These are phyloP conservation scores for Torymus auratus DNA, from an alignment of 2,888 invertebrate genomes.

Conservation along the genomic window DNA sequence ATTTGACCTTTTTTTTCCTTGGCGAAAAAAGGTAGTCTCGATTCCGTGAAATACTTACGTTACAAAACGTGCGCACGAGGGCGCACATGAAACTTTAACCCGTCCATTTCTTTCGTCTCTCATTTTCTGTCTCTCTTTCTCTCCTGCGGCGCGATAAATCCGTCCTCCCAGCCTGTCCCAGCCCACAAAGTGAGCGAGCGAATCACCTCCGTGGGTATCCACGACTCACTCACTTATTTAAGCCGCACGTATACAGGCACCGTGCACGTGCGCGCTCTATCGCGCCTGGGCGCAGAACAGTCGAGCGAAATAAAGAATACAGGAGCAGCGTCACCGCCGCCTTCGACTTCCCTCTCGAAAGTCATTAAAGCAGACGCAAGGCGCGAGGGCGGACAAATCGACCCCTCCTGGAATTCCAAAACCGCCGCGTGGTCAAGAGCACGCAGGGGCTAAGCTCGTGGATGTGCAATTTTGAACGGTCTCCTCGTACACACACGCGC, in stretches of 20 bases:
- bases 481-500: background rate
- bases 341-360: background rate
- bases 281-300: background rate
- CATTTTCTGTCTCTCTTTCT: background rate
- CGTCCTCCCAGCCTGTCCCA: background rate
- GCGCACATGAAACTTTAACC: constrained; percentile 37
- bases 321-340: background rate
- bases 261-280: background rate
- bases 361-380: background rate
- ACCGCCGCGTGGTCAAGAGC: background rate
- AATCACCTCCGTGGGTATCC: background rate
- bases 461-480: constrained; percentile 40
- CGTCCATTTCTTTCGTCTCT: background rate
- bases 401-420: background rate
- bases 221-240: constrained; percentile 31
- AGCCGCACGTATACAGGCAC: background rate
- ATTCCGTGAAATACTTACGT: constrained; percentile 24
- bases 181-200: background rate
- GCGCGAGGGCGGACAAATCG: background rate
- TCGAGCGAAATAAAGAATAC: constrained; percentile 15
- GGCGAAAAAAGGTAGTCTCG: background rate
- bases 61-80: constrained; percentile 25
- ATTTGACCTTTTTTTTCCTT: no score
- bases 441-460: background rate
- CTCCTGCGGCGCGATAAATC: constrained; percentile 35